A percentile compares a stretch with the other conserved stretches of the same genome.
phyloP scores from a whole-genome alignment of 1,140 invertebrate genomes.

The Chlorops oryzae region DNA sequence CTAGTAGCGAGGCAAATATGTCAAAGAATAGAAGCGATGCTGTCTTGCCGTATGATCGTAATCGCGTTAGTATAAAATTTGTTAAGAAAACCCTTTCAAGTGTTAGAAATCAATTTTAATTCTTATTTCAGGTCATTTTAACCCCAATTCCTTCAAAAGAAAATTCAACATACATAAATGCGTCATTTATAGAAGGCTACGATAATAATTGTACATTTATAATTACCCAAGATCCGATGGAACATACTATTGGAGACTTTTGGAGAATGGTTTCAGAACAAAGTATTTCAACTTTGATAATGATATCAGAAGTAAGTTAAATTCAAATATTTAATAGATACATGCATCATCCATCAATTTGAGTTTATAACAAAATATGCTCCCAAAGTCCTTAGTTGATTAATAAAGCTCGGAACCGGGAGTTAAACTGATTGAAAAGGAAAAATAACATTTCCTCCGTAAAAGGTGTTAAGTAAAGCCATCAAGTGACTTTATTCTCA shows the following conservation, averaged over 20 bases:
- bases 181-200: constrained; percentile 94
- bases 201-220: constrained; percentile 91
- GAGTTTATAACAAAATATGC: too few relatives aligned
- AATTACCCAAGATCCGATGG: constrained; percentile 90
- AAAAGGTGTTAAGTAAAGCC: too few relatives aligned
- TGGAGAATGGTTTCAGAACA: constrained; percentile 96
- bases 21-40: constrained; percentile 80
- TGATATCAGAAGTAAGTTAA: constrained; percentile 83
- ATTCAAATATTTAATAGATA: constrained; percentile 4
- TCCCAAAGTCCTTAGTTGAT: too few relatives aligned
- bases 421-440: too few relatives aligned
- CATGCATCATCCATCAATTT: too few relatives aligned
- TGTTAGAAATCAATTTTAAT: neutral
- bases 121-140: constrained; percentile 36
- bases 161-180: constrained; percentile 94
- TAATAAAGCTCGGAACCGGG: too few relatives aligned
- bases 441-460: too few relatives aligned
- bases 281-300: constrained; percentile 83
- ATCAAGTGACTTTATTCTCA: too few relatives aligned
- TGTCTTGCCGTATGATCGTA: constrained; percentile 87
- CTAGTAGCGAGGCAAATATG: constrained; percentile 76
- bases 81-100: neutral
- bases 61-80: constrained; percentile 64
- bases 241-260: constrained; percentile 84
- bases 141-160: constrained; percentile 74